Evolutionary conservation across 2,888 invertebrate species (phyloP), one percentile per base, ranked within the genome.

Genomic region (Troilus luridus): DNA sequence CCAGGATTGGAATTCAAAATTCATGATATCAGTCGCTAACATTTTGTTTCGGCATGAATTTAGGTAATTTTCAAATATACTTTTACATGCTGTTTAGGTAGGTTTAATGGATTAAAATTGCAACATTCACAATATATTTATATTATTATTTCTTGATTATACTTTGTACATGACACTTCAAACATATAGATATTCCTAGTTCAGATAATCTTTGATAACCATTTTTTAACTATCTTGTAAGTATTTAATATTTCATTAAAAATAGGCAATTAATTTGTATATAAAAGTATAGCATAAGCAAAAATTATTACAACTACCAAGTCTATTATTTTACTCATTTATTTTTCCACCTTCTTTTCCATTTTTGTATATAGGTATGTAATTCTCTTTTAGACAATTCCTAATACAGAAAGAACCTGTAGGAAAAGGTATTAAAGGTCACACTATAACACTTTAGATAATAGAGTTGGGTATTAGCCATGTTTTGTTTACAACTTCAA

Each of bases 371-470:
- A 41, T 41, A 41, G 5, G 5, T 7, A 60, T 17, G 17, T 17
- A 60, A 60, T 12, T 17, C n/a, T 10, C n/a, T 72, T 72, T 24
- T 12, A 72, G 27, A 72, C 8, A 72, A 12, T 67, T 6, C 12
- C 0, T 5, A 77, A 41, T 77, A 17, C 3, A 77, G 2, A 7
- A 41, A 27, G 17, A 27, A 77, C 27, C 27, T 41, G 27, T 19
- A 7, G 41, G 41, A 21, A 72, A 72, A 27, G 72, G 19, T 67
- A 77, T 77, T 77, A 77, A 41, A 77, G 72, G 41, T 77, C 41
- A 77, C 72, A 77, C 72, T 77, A 17, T 77, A 77, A 77, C 72
- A 77, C 72, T 77, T 77, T 7, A 41, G 72, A 77, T 77, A 77
- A 27, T 77, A 41, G 27, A 0, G 17, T 19, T 77, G 6, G 21